Base-by-base conservation (phyloP, 1,140 invertebrate species). In the Drosophila kikkawai region DNA sequence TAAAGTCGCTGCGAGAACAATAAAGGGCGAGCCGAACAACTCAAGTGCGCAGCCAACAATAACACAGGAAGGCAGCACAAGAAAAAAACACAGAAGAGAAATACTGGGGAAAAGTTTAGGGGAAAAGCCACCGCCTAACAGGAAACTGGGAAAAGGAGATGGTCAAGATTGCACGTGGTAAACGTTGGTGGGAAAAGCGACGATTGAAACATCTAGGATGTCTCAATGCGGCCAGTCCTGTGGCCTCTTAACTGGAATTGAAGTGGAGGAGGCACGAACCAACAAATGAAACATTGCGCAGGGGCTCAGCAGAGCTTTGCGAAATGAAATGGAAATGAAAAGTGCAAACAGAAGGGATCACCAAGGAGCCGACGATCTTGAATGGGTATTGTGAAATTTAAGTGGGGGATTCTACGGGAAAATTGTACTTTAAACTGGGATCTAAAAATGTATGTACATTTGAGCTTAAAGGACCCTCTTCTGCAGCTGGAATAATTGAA, bases 31-130 rank as follows among this genome's bases (percentile, higher is more conserved):
- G 69, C 67, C 67, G 68, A 61, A 66, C 63, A 84, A 69, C 82
- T 85, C 74, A 79, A 86, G 82, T 81, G 82, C 56, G 56, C 51
- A 65, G 58, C 44, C 64, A 86, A 69, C 68, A 80, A 75, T 65
- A 82, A 74, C 59, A 79, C 58, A n/a, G 53, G 13, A 56, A 34
- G 17, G 34, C 50, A 65, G 9, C 17, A 65, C 8, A 37, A 22
- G 22, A 37, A 60, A 26, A 39, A 41, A 22, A 29, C 1, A 29
- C 1, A 65, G 7, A 32, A n/a, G 34, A 53, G n/a, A 53, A 29
- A 29, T 45, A 44, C 56, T 44, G 55, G 36, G 50, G 57, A 66
- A 64, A 57, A 58, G 59, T 63, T 63, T 26, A 44, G 57, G 61
- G 42, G 45, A 34, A 65, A 70, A 61, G 51, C 68, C 59, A 59